These are phyloP conservation scores for Austrolebias charrua DNA, from an alignment of 2,797 vertebrate species.

Conservation along the genomic window DNA sequence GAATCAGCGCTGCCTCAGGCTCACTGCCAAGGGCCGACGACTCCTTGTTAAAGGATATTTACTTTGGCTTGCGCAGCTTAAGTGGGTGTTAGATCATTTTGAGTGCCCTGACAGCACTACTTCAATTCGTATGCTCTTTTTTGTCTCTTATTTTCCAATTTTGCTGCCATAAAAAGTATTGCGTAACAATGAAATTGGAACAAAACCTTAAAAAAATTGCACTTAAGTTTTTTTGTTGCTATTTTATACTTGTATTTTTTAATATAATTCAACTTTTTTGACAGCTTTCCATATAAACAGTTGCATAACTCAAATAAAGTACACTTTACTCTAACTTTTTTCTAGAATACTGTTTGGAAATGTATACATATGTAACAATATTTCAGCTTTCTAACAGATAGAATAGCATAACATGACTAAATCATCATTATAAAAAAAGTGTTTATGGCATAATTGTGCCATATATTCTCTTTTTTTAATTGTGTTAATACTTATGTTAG, in stretches of 20 bases:
- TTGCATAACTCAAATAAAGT: neutral
- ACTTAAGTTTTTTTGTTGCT: neutral
- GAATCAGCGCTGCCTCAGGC: conserved; percentile 50
- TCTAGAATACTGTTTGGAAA: too few relatives aligned
- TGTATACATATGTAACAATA: too few relatives aligned
- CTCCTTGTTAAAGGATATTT: conserved; percentile 45
- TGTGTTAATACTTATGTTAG: too few relatives aligned
- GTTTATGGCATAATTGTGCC: neutral
- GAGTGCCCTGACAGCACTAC: conserved; percentile 12
- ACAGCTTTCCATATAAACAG: neutral
- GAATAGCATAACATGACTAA: neutral
- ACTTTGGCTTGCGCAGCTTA: conserved; percentile 25
- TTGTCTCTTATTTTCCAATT: conserved; percentile 19
- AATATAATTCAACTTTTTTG: too few relatives aligned
- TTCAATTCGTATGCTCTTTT: conserved; percentile 7
- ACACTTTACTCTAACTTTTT: too few relatives aligned
- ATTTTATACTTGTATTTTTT: neutral
- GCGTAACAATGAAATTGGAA: neutral
- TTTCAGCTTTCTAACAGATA: neutral
- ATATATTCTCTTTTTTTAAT: too few relatives aligned
- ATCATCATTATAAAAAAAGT: neutral
- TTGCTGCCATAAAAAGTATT: neutral
- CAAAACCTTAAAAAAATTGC: neutral
- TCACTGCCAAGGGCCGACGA: conserved; percentile 42
- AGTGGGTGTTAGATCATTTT: conserved; percentile 33